These are phyloP conservation scores for Hypsopygia costalis DNA, from an alignment of 2,888 invertebrate species.

Conservation along the genomic window DNA sequence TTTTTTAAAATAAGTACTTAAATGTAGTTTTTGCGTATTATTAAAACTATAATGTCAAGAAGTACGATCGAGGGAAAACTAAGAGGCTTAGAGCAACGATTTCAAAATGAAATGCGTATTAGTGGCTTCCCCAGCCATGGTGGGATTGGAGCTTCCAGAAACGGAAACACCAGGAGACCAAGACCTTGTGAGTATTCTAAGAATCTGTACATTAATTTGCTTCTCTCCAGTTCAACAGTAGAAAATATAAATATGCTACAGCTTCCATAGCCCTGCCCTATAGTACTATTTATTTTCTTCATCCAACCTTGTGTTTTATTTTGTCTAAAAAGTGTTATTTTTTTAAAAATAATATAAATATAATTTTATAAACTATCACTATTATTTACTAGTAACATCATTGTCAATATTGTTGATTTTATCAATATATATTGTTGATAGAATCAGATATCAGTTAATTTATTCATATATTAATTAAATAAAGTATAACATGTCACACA, in stretches of 20 bases:
- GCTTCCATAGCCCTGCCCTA: neutral
- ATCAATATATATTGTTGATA: too few species aligned
- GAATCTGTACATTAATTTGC: neutral
- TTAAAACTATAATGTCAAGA: slow-evolving; percentile 82
- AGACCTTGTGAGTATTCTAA: slow-evolving; percentile 81
- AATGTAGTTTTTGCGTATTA: slow-evolving; percentile 55
- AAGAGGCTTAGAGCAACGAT: slow-evolving; percentile 89
- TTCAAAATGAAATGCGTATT: slow-evolving; percentile 83
- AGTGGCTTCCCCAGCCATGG: slow-evolving; percentile 80
- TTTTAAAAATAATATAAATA: neutral
- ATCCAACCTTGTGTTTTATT: neutral
- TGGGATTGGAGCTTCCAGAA: slow-evolving; percentile 71
- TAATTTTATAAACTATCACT: neutral
- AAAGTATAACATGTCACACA: too few species aligned
- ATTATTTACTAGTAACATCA: too few species aligned
- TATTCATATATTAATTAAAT: too few species aligned
- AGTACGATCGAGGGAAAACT: slow-evolving; percentile 89
- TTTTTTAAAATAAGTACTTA: slow-evolving; percentile 53
- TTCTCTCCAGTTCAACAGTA: neutral
- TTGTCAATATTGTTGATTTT: too few species aligned
- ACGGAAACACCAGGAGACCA: slow-evolving; percentile 81
- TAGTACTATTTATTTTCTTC: neutral
- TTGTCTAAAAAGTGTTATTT: neutral
- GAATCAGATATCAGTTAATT: too few species aligned
- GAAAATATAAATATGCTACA: too few species aligned